A percentile compares a stretch with the other conserved stretches of the same genome.
Evolutionary conservation across 37 sponge, comb jelly and placozoan genomes (phyloP).

Genomic region (Bolinopsis microptera): DNA sequence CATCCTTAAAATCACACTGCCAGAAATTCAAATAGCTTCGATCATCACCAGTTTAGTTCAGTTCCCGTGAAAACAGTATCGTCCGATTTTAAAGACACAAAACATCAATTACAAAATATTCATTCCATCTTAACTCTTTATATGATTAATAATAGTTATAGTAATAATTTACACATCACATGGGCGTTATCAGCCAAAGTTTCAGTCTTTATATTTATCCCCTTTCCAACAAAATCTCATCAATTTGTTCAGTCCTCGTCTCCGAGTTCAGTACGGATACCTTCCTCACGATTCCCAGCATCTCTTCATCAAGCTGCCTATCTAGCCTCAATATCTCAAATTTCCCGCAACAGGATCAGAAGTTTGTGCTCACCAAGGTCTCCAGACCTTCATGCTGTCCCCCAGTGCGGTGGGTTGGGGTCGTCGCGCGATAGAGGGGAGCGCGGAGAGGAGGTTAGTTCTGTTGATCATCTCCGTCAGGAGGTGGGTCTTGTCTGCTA

Average conservation of each 20-base stretch:
- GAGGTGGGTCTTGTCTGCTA: not conserved
- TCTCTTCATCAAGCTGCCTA: not conserved
- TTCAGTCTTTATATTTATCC: not conserved
- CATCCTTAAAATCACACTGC: not conserved
- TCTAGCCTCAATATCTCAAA: too few relatives aligned
- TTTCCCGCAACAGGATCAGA: not conserved
- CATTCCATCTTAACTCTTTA: not conserved
- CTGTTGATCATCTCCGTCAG: not conserved
- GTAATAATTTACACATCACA: not conserved
- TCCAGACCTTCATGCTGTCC: not conserved
- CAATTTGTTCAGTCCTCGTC: not conserved
- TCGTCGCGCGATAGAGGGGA: not conserved
- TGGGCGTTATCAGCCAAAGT: not conserved
- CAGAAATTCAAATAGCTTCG: not conserved
- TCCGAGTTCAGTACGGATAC: not conserved
- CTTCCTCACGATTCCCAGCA: not conserved
- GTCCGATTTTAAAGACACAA: not conserved
- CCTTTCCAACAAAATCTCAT: not conserved
- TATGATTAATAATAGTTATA: not conserved
- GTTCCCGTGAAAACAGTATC: not conserved
- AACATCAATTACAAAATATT: not conserved
- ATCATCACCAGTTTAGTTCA: not conserved
- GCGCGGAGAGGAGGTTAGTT: not conserved
- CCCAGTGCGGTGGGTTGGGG: not conserved
- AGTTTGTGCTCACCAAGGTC: not conserved